A percentile compares a stretch with the other conserved stretches of the same genome.
These are phyloP conservation scores for Pogonophryne albipinna DNA, from an alignment of 2,797 vertebrate species.

Conservation along the genomic window DNA sequence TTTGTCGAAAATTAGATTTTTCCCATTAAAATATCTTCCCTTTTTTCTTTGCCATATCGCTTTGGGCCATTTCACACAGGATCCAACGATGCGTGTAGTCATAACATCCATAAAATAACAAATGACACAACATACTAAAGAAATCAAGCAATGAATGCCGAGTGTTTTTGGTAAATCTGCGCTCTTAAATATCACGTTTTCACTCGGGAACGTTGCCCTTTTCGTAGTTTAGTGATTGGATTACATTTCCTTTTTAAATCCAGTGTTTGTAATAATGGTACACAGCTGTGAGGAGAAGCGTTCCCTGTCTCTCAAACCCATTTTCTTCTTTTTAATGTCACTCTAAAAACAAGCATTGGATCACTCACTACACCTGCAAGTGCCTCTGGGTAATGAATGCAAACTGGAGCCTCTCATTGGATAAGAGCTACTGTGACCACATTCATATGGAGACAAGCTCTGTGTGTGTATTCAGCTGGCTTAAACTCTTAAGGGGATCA, in stretches of 20 bases:
- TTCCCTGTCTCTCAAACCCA: constrained; percentile 49
- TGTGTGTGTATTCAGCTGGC: constrained; percentile 35
- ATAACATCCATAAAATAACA: constrained; percentile 21
- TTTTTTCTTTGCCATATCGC: constrained; percentile 6
- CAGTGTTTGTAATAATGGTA: constrained; percentile 42
- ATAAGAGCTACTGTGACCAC: constrained; percentile 40
- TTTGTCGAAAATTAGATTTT: not conserved
- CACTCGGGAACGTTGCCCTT: not conserved
- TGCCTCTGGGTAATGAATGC: constrained; percentile 45
- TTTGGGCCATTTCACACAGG: constrained; percentile 50
- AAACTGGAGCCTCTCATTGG: constrained; percentile 29
- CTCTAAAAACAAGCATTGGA: constrained; percentile 34
- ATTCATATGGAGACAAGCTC: constrained; percentile 46
- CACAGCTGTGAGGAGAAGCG: constrained; percentile 46
- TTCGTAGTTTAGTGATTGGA: constrained; percentile 1
- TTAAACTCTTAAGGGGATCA: constrained; percentile 75
- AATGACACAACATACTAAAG: constrained; percentile 18
- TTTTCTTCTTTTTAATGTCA: constrained; percentile 30
- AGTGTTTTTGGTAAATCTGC: constrained; percentile 11
- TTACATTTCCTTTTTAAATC: constrained; percentile 24
- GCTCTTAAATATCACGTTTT: not conserved
- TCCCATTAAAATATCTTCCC: not conserved
- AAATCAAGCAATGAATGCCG: not conserved
- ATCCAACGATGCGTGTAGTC: constrained; percentile 25
- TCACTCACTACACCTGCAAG: constrained; percentile 32